Evolutionary conservation across 2,888 invertebrate genomes (phyloP).

Genomic region (Sphaerophoria rueppellii): DNA sequence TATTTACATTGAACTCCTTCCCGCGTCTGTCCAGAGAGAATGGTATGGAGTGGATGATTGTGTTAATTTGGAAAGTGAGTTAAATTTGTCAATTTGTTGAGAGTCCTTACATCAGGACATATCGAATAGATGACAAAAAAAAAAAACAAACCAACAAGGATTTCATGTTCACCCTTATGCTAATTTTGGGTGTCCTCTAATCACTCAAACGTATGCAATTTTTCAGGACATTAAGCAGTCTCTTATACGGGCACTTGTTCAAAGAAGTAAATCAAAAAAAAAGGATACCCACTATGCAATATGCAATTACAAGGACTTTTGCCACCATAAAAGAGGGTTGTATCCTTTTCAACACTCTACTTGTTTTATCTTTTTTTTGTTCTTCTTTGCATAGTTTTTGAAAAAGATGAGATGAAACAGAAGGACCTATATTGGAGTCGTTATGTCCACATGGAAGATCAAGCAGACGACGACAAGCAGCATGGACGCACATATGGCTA

Average conservation of each 20-base stretch:
- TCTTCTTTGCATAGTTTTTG: slow-evolving; percentile 37
- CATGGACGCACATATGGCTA: slow-evolving; percentile 19
- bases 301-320: slow-evolving; percentile 70
- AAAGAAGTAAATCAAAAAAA: slow-evolving; percentile 24
- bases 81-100: slow-evolving; percentile 61
- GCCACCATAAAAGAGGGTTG: slow-evolving; percentile 33
- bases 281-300: slow-evolving; percentile 48
- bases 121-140: slow-evolving; percentile 52
- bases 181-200: slow-evolving; percentile 59
- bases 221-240: slow-evolving; percentile 72
- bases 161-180: slow-evolving; percentile 60
- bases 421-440: slow-evolving; percentile 19
- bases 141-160: slow-evolving; percentile 46
- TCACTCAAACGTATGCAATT: slow-evolving; percentile 72
- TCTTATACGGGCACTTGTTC: slow-evolving; percentile 63
- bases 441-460: slow-evolving; percentile 19
- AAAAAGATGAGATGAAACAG: slow-evolving; percentile 33
- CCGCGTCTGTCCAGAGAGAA: neutral
- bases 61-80: slow-evolving; percentile 43
- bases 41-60: neutral
- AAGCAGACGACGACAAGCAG: slow-evolving; percentile 2
- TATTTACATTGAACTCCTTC: neutral
- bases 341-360: slow-evolving; percentile 12
- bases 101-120: slow-evolving; percentile 48
- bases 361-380: slow-evolving; percentile 11